phyloP scores from a whole-genome alignment of 2,888 invertebrate genomes.

The Rhingia campestris region DNA sequence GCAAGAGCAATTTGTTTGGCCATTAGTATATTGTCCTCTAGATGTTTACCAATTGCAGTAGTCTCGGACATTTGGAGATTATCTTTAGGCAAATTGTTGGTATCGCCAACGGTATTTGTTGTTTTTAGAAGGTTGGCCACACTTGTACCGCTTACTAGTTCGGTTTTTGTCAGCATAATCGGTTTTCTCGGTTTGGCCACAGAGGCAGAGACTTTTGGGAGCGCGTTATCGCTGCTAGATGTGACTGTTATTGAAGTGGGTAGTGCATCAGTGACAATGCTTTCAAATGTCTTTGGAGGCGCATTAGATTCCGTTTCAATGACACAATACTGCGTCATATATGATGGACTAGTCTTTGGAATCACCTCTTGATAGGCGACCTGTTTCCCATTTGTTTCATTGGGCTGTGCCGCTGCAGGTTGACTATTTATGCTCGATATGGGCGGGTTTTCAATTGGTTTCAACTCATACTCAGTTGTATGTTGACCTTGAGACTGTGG shows the following conservation, averaged over 20 bases:
- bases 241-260: constrained; percentile 36
- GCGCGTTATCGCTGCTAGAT: constrained; percentile 29
- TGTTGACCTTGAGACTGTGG: constrained; percentile 16
- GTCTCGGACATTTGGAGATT: constrained; percentile 35
- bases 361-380: constrained; percentile 26
- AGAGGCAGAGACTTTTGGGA: constrained; percentile 10
- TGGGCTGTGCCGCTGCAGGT: constrained; percentile 1
- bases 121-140: background rate
- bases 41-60: constrained; percentile 36
- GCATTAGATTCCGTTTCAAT: constrained; percentile 41
- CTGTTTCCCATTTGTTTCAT: constrained; percentile 22
- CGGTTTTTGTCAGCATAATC: constrained; percentile 55
- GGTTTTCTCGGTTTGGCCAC: constrained; percentile 45
- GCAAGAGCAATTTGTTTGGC: constrained; percentile 53
- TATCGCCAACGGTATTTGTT: constrained; percentile 3
- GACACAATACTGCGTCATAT: constrained; percentile 41
- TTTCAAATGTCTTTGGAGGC: constrained; percentile 41
- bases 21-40: constrained; percentile 47
- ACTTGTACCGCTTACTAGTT: constrained; percentile 20
- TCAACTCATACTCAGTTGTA: constrained; percentile 3
- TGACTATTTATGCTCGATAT: constrained; percentile 10
- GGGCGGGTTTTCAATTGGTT: constrained; percentile 14
- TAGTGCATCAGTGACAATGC: constrained; percentile 6
- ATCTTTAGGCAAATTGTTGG: constrained; percentile 24
- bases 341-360: constrained; percentile 42